phyloP scores from a whole-genome alignment of 1,140 invertebrate genomes.

The Metopolophium dirhodum region DNA sequence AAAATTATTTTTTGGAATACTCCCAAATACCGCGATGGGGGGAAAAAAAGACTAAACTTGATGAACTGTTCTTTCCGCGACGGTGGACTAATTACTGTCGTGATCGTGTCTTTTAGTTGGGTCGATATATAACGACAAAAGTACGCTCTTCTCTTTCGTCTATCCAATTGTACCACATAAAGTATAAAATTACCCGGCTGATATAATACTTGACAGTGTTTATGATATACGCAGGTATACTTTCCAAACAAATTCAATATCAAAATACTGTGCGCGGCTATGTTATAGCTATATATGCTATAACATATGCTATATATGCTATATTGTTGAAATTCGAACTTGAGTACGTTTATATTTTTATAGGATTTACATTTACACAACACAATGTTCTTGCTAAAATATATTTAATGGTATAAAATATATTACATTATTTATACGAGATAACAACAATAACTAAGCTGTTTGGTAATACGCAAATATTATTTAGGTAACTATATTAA shows the following conservation, averaged over 20 bases:
- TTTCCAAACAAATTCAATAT: background rate
- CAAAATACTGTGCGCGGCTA: background rate
- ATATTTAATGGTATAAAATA: background rate
- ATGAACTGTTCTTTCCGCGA: constrained; percentile 20
- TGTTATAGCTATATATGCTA: too few relatives aligned
- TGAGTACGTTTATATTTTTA: background rate
- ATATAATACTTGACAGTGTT: background rate
- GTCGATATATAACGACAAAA: background rate
- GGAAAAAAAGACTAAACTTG: background rate
- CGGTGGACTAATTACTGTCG: constrained; percentile 6
- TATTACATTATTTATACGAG: background rate
- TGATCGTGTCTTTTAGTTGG: constrained; percentile 1
- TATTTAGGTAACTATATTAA: constrained; percentile 13
- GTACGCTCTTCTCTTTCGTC: background rate
- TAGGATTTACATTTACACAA: background rate
- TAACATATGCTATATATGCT: too few relatives aligned
- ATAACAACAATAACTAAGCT: constrained; percentile 23
- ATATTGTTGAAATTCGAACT: background rate
- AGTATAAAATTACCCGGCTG: background rate
- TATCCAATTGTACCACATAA: background rate
- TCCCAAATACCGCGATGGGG: background rate
- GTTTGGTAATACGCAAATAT: constrained; percentile 29
- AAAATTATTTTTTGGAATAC: background rate
- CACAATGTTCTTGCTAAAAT: background rate
- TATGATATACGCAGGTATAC: background rate